A percentile compares a stretch with the other conserved stretches of the same genome.
These are phyloP conservation scores for Toxonevra muliebris DNA, from an alignment of 2,888 invertebrate genomes.

Conservation along the genomic window DNA sequence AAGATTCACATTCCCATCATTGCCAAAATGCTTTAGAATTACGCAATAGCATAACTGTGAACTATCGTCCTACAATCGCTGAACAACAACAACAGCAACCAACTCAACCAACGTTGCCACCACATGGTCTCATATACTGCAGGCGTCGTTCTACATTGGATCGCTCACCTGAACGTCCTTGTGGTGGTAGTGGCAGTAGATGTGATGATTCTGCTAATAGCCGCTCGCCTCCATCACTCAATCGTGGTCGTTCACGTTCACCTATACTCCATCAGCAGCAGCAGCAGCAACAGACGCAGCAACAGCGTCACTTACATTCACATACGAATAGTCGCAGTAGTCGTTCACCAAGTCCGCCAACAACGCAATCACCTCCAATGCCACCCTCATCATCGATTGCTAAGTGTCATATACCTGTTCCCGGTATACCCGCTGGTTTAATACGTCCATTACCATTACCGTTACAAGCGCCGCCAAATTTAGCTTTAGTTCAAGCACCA, in stretches of 20 bases:
- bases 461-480: slow-evolving; percentile 31
- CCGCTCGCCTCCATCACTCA: slow-evolving; percentile 38
- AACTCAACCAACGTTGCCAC: slow-evolving; percentile 12
- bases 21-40: slow-evolving; percentile 50
- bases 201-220: slow-evolving; percentile 12
- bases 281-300: slow-evolving; percentile 20
- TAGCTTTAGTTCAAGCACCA: slow-evolving; percentile 29
- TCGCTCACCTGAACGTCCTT: slow-evolving; percentile 39
- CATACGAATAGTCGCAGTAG: slow-evolving; percentile 29
- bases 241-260: slow-evolving; percentile 41
- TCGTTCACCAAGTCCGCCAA: slow-evolving; percentile 33
- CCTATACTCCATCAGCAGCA: slow-evolving; percentile 24
- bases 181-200: slow-evolving; percentile 43
- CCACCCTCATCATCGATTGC: slow-evolving; percentile 11
- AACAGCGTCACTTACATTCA: not conserved
- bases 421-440: slow-evolving; percentile 56
- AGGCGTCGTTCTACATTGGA: slow-evolving; percentile 52
- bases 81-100: not conserved
- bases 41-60: slow-evolving; percentile 40
- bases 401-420: slow-evolving; percentile 49
- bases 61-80: slow-evolving; percentile 9
- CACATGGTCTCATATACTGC: slow-evolving; percentile 52
- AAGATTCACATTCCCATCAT: slow-evolving; percentile 22
- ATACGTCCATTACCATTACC: slow-evolving; percentile 62
- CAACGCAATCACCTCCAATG: slow-evolving; percentile 58